Conservation (phyloP, 2,797 vertebrate genomes). For the Pterois miles region DNA sequence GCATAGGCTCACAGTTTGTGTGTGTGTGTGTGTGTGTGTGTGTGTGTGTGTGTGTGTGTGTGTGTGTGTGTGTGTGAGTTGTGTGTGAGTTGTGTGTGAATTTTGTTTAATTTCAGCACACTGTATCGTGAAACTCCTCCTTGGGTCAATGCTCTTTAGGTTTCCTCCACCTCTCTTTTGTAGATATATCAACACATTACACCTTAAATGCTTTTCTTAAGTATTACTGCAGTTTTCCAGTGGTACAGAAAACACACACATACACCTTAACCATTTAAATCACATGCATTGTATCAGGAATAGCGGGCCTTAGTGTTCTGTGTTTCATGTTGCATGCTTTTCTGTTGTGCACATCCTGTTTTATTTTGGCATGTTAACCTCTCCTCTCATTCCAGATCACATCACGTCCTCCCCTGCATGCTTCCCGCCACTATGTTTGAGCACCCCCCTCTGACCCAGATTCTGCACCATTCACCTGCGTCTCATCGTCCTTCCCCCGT, state of each 20-base stretch:
- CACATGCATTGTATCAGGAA: not conserved
- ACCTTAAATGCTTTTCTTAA: not conserved
- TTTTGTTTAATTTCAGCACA: conserved; percentile 16
- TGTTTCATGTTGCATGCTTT: no score
- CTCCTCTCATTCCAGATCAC: no score
- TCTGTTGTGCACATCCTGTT: no score
- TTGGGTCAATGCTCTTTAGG: not conserved
- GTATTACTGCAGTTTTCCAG: not conserved
- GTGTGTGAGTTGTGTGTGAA: not conserved
- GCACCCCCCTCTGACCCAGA: no score
- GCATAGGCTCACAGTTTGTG: not conserved
- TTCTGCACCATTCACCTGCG: no score
- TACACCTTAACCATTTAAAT: not conserved
- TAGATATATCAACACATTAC: not conserved
- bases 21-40: not conserved
- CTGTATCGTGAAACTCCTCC: not conserved
- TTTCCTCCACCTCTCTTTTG: conserved; percentile 19
- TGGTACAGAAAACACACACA: not conserved
- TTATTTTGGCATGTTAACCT: no score
- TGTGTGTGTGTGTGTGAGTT: not conserved
- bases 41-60: not conserved
- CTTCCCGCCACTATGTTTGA: no score
- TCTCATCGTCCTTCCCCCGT: no score
- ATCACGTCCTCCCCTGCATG: no score
- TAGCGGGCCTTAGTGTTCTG: no score